Conservation (phyloP, 2,113 vertebrate genomes). For the Scophthalmus maximus region DNA sequence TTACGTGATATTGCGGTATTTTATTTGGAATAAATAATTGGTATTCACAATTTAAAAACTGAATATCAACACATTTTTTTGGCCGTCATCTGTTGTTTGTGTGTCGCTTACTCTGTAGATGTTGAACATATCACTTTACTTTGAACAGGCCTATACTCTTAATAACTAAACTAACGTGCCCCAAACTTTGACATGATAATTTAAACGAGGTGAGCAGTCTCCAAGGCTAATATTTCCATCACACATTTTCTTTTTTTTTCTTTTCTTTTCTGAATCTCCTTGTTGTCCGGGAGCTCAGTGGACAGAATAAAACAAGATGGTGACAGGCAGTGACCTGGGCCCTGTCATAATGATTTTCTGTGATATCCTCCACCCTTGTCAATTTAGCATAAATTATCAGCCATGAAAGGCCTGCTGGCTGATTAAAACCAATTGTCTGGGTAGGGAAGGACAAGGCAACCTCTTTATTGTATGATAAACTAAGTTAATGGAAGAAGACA, state of each 20-base stretch:
- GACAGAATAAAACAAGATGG: slow-evolving; percentile 64
- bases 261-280: slow-evolving; percentile 31
- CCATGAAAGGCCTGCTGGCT: slow-evolving; percentile 80
- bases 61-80: too few species aligned
- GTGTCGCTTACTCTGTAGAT: neutral
- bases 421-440: slow-evolving; percentile 87
- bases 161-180: neutral
- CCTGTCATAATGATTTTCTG: slow-evolving; percentile 81
- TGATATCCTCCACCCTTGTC: slow-evolving; percentile 82
- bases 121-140: neutral
- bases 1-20: neutral
- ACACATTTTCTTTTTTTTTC: slow-evolving; percentile 11
- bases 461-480: slow-evolving; percentile 85
- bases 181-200: neutral
- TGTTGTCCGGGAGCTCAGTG: slow-evolving; percentile 39
- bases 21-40: neutral
- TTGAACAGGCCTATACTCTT: neutral
- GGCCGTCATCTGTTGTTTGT: neutral
- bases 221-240: slow-evolving; percentile 19
- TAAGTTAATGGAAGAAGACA: slow-evolving; percentile 83
- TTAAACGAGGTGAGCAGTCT: slow-evolving; percentile 1
- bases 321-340: slow-evolving; percentile 78
- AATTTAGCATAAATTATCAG: slow-evolving; percentile 85
- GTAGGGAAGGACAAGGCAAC: slow-evolving; percentile 84
- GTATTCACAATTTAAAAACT: too few species aligned